Percentiles rank a stretch among this genome's conserved stretches.
phyloP scores from a whole-genome alignment of 2,797 vertebrate species.

The Tiaroga cobitis region DNA sequence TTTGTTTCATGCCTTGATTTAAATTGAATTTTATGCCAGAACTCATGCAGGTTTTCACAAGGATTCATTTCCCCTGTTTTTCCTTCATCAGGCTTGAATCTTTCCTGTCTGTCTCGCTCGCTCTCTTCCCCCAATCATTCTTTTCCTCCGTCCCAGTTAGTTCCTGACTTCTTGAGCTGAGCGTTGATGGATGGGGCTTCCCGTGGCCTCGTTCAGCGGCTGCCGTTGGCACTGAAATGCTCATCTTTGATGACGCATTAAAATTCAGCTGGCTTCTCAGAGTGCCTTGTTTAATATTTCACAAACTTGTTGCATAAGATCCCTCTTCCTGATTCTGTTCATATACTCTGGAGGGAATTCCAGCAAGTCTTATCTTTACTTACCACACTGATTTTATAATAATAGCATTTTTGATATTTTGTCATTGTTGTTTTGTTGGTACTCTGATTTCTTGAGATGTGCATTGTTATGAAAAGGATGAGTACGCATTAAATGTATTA shows the following conservation, averaged over 20 bases:
- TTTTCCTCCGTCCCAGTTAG: slow-evolving; percentile 5
- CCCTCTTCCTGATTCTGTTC: background rate
- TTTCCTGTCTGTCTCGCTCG: background rate
- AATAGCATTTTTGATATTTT: background rate
- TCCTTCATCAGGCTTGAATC: background rate
- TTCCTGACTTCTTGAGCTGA: background rate
- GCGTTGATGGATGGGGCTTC: slow-evolving; percentile 14
- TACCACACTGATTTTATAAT: background rate
- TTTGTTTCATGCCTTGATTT: slow-evolving; percentile 8
- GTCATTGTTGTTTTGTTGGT: background rate
- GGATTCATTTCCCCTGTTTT: background rate
- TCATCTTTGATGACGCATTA: slow-evolving; percentile 27
- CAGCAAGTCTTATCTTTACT: slow-evolving; percentile 9
- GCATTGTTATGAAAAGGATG: background rate
- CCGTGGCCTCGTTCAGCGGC: slow-evolving; percentile 3
- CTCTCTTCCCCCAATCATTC: background rate
- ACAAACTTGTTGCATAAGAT: slow-evolving; percentile 19
- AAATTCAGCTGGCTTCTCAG: slow-evolving; percentile 9
- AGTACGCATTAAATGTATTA: background rate
- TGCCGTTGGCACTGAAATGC: background rate
- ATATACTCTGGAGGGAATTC: background rate
- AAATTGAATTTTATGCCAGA: background rate
- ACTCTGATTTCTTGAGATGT: background rate
- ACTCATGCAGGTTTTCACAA: background rate
- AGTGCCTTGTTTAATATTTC: slow-evolving; percentile 8